Conservation (phyloP, 1,140 invertebrate genomes). For the Dolichoris vasculosae region DNA sequence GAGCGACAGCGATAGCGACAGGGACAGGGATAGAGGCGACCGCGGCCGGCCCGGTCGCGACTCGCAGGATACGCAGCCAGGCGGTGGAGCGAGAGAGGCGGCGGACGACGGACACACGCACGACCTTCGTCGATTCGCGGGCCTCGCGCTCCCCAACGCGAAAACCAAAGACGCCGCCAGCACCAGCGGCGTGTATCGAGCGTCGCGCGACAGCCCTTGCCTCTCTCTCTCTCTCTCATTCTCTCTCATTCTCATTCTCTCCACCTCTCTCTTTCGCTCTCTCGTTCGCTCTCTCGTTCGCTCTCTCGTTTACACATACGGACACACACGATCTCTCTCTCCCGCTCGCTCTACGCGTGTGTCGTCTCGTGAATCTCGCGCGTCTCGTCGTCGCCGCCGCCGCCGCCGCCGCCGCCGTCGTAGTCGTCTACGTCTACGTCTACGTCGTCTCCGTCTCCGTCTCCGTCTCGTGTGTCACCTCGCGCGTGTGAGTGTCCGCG, state of each 20-base stretch:
- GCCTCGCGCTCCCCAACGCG: constrained; percentile 47
- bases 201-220: neutral
- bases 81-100: constrained; percentile 50
- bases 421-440: too few species aligned
- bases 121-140: constrained; percentile 57
- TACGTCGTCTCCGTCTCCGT: too few species aligned
- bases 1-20: constrained; percentile 7
- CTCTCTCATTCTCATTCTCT: too few species aligned
- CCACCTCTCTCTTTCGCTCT: too few species aligned
- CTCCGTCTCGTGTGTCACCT: neutral
- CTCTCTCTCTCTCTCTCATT: too few species aligned
- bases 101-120: constrained; percentile 61
- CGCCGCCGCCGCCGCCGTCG: too few species aligned
- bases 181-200: constrained; percentile 58
- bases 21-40: neutral
- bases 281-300: too few species aligned
- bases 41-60: neutral
- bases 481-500: constrained; percentile 56
- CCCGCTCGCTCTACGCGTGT: neutral
- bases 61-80: constrained; percentile 20
- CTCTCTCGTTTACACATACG: too few species aligned
- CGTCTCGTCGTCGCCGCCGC: neutral
- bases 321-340: too few species aligned
- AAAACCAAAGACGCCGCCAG: constrained; percentile 55
- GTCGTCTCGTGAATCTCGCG: neutral